Evolutionary conservation across 2,113 vertebrate species (phyloP).

Genomic region (Paraplagusia blochii): DNA sequence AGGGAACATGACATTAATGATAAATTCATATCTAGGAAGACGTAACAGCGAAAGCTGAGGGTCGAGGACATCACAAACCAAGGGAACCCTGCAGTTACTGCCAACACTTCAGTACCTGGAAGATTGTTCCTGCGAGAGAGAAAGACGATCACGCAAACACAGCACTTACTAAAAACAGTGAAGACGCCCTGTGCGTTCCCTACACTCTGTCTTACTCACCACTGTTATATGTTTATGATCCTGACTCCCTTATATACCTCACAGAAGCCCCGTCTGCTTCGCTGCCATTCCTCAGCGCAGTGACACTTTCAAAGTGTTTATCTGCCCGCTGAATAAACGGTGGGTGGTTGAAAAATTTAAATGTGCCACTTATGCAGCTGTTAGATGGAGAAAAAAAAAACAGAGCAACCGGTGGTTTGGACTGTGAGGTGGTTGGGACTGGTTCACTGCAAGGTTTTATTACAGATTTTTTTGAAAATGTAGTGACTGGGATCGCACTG

Average conservation of each 20-base stretch:
- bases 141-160: constrained; percentile 12
- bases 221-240: constrained; percentile 47
- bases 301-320: constrained; percentile 23
- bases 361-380: constrained; percentile 34
- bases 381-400: constrained; percentile 27
- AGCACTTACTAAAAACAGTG: constrained; percentile 30
- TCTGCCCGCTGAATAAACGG: constrained; percentile 31
- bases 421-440: constrained; percentile 50
- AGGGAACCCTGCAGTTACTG: too few species aligned
- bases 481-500: constrained; percentile 24
- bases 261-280: constrained; percentile 29
- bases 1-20: too few species aligned
- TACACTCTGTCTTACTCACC: constrained; percentile 27
- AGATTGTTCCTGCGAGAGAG: constrained; percentile 31
- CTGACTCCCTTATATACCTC: constrained; percentile 40
- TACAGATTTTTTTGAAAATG: constrained; percentile 32
- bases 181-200: constrained; percentile 32
- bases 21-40: too few species aligned
- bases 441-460: constrained; percentile 46
- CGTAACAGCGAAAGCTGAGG: too few species aligned
- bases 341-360: constrained; percentile 11
- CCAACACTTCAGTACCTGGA: constrained; percentile 25
- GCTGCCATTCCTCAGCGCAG: constrained; percentile 27
- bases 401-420: constrained; percentile 29
- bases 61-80: too few species aligned